Conservation (phyloP, 1,140 invertebrate species). For the Bombus difficillimus region DNA sequence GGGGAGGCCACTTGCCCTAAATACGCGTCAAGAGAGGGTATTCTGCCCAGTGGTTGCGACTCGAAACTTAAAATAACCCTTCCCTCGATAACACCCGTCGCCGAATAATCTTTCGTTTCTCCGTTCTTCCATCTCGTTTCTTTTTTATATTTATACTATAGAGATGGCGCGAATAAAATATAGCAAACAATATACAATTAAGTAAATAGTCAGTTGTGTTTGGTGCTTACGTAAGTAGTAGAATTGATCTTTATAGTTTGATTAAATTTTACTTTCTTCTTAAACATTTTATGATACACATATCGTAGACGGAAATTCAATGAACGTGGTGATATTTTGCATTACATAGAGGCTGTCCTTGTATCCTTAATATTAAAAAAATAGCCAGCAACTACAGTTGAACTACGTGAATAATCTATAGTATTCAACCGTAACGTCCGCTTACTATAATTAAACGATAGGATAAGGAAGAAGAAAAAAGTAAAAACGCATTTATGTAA, state of each 20-base stretch:
- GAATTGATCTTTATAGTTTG: not conserved
- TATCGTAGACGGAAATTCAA: not conserved
- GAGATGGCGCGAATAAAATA: not conserved
- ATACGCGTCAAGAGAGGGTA: conserved; percentile 65
- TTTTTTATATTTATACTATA: not conserved
- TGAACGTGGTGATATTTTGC: not conserved
- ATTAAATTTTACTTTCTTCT: not conserved
- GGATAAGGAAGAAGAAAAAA: not conserved
- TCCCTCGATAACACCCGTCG: conserved; percentile 16
- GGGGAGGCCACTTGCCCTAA: conserved; percentile 76
- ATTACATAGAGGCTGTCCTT: not conserved
- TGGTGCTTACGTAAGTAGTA: not conserved
- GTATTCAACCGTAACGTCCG: not conserved
- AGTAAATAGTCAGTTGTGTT: not conserved
- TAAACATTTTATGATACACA: too few relatives aligned
- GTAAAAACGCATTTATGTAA: conserved; percentile 7
- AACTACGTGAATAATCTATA: not conserved
- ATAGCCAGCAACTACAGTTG: not conserved
- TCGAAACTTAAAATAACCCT: conserved; percentile 40
- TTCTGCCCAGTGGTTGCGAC: conserved; percentile 47
- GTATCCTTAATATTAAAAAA: not conserved
- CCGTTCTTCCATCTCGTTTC: not conserved
- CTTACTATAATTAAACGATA: conserved; percentile 15
- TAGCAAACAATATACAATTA: not conserved
- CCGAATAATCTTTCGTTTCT: conserved; percentile 13